Conservation (phyloP, 2,797 vertebrate genomes). For the Thamnophis elegans region DNA sequence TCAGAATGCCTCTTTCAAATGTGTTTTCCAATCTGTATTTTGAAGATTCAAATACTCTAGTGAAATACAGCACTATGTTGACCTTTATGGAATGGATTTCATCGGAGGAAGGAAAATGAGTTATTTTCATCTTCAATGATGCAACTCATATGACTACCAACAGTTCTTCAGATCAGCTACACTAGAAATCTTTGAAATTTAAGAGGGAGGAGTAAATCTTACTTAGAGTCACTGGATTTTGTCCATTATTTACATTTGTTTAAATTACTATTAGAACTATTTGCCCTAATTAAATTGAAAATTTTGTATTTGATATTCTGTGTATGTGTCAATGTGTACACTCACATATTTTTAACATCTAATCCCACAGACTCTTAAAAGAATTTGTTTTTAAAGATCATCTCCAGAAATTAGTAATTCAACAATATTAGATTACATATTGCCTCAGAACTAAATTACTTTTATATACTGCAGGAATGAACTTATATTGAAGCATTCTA, state of each 20-base stretch:
- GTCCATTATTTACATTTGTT: not conserved
- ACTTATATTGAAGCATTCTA: not conserved
- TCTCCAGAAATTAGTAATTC: not conserved
- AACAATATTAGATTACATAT: not conserved
- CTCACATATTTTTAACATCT: not conserved
- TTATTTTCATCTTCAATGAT: not conserved
- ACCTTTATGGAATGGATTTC: not conserved
- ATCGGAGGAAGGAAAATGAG: not conserved
- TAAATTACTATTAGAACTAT: not conserved
- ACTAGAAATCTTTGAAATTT: not conserved
- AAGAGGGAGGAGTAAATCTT: not conserved
- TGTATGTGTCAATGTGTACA: not conserved
- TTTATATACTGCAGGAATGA: not conserved
- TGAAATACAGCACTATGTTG: not conserved
- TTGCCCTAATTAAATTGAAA: not conserved
- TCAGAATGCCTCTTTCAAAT: conserved; percentile 21
- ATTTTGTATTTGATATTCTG: not conserved
- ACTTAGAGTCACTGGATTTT: not conserved
- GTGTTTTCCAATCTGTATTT: conserved; percentile 20
- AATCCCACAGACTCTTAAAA: not conserved
- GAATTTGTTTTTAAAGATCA: not conserved
- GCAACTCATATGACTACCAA: not conserved
- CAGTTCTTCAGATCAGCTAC: not conserved
- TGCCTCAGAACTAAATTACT: not conserved
- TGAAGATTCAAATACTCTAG: conserved; percentile 39